Base-by-base conservation (phyloP, 2,113 vertebrate genomes). In the Heterochromis multidens region DNA sequence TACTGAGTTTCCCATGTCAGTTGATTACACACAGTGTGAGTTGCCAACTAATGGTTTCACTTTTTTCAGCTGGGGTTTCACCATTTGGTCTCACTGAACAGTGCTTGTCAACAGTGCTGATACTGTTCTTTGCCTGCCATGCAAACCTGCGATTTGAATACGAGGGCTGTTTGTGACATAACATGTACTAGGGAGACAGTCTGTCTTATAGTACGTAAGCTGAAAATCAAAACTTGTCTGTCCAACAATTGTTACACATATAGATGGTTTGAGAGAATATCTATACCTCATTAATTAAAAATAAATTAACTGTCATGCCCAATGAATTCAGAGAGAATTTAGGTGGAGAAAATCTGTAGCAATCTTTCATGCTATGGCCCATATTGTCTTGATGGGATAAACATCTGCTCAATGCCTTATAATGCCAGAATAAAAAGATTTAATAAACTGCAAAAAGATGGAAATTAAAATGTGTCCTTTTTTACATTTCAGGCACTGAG, bases 91-190 rank as follows among this genome's bases (percentile, higher is more conserved):
- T 52, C 35, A n/a, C 0, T 63, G 19, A 62, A 31, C 0, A 60
- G 10, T 70, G 33, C 62, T 23, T 2, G 25, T 56, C 58, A 8
- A 40, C 58, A 40, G 29, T 43, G 27, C 5, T 60, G 78, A 86
- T 77, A 19, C 58, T 37, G 56, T 63, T 88, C 86, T 80, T 37
- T 83, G 74, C 14, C 35, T 72, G 54, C 49, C 65, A 94, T 92
- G 91, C 90, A 94, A 93, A 94, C 62, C 61, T 84, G 56, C 62
- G n/a, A 85, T 94, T 92, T 92, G 91, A 87, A 86, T 89, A 61
- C 19, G 46, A 82, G 74, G 70, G 72, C 60, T 27, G 58, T 35
- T 52, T 40, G 52, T 79, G 56, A 77, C 14, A 37, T 62, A 35
- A 52, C 21, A 77, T 54, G 5, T n/a, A 65, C 43, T 25, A 25